Evolutionary conservation across 2,888 invertebrate species (phyloP).

Genomic region (Cyrtodaria siliqua): DNA sequence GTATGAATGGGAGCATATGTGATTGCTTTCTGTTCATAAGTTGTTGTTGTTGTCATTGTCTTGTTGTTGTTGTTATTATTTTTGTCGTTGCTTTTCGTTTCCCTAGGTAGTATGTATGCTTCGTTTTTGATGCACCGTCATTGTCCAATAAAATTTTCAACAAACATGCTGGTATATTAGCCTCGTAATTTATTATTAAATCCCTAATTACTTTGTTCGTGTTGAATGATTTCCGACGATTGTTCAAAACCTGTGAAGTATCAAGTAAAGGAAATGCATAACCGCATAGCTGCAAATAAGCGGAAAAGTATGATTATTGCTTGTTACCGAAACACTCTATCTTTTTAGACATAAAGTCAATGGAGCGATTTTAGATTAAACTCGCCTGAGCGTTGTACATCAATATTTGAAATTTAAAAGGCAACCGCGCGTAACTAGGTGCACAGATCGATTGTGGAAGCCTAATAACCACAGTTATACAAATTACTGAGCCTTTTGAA

Average conservation of each 20-base stretch:
- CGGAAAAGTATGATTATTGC: conserved; percentile 39
- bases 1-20: too few species aligned
- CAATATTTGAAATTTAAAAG: conserved; percentile 54
- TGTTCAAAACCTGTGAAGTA: conserved; percentile 6
- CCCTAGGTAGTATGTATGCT: too few species aligned
- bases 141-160: too few species aligned
- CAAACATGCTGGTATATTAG: too few species aligned
- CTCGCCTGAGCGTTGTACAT: conserved; percentile 15
- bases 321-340: conserved; percentile 41
- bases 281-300: not conserved
- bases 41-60: too few species aligned
- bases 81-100: not conserved
- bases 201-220: not conserved
- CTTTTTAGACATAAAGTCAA: conserved; percentile 51
- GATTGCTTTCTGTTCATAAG: too few species aligned
- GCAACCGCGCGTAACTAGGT: conserved; percentile 17
- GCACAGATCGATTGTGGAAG: not conserved
- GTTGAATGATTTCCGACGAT: not conserved
- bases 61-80: too few species aligned
- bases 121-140: too few species aligned
- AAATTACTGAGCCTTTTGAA: too few species aligned
- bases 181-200: too few species aligned
- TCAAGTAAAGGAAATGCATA: conserved; percentile 1
- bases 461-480: too few species aligned
- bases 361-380: conserved; percentile 27